A percentile compares a stretch with the other conserved stretches of the same genome.
Conservation (phyloP, 2,888 invertebrate species). For the Aplocera efformata region DNA sequence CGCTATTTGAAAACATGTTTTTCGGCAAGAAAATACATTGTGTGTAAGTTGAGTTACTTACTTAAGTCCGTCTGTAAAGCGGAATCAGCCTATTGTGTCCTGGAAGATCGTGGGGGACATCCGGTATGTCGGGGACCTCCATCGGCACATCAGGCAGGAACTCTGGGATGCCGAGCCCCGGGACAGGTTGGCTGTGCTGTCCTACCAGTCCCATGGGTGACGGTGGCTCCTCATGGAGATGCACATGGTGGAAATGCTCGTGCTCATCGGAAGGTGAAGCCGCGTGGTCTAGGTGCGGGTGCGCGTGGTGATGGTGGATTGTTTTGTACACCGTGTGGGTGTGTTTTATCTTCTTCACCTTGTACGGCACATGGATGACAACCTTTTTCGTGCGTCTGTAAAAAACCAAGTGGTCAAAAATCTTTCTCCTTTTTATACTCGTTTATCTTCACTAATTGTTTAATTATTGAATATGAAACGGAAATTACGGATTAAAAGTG, state of each 20-base stretch:
- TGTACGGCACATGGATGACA: slow-evolving; percentile 84
- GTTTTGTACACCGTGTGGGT: slow-evolving; percentile 87
- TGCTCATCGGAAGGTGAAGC: slow-evolving; percentile 60
- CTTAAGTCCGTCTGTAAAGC: slow-evolving; percentile 49
- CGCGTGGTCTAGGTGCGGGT: slow-evolving; percentile 45
- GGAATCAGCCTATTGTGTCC: slow-evolving; percentile 37
- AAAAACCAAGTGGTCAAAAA: too few species aligned
- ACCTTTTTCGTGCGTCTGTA: slow-evolving; percentile 82
- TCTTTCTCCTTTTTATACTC: too few species aligned
- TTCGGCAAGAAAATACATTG: too few species aligned
- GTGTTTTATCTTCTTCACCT: slow-evolving; percentile 85
- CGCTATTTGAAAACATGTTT: too few species aligned
- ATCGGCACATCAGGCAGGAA: slow-evolving; percentile 63
- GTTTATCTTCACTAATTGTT: too few species aligned
- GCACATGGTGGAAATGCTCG: slow-evolving; percentile 75
- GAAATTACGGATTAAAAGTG: too few species aligned
- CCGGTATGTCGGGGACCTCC: slow-evolving; percentile 45
- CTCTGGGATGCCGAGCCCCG: slow-evolving; percentile 64
- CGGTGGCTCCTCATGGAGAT: slow-evolving; percentile 53
- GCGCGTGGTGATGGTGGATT: slow-evolving; percentile 78
- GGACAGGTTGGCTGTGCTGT: slow-evolving; percentile 58
- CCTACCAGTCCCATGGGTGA: slow-evolving; percentile 46
- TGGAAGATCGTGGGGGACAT: slow-evolving; percentile 29
- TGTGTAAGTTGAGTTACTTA: slow-evolving; percentile 28
- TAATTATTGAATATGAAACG: too few species aligned